Percentiles rank a stretch among this genome's conserved stretches.
These are phyloP conservation scores for Drosophila ezoana DNA, from an alignment of 2,888 invertebrate species.

Conservation along the genomic window DNA sequence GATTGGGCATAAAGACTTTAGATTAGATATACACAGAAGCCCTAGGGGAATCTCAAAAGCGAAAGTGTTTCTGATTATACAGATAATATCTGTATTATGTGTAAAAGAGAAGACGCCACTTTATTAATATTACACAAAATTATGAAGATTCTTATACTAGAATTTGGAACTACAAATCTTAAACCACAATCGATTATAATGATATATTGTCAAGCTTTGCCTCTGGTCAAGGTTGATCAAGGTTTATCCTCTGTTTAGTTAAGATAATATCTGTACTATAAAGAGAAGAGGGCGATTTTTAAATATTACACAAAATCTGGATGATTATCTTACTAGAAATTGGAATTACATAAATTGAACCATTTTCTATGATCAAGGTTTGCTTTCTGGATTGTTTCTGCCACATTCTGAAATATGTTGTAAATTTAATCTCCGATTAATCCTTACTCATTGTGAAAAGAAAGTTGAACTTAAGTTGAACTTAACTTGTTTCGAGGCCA, in stretches of 20 bases:
- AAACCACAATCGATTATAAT: too few species aligned
- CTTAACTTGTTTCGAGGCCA: neutral
- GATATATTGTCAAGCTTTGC: too few species aligned
- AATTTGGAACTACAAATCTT: too few species aligned
- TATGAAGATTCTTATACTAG: too few species aligned
- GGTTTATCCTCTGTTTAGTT: neutral
- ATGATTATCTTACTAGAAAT: too few species aligned
- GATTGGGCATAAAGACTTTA: neutral
- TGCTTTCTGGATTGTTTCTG: neutral
- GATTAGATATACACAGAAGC: conserved; percentile 28
- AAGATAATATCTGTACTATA: neutral
- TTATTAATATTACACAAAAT: too few species aligned
- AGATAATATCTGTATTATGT: neutral
- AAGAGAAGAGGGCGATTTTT: too few species aligned
- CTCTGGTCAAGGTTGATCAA: too few species aligned
- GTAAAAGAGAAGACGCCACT: too few species aligned
- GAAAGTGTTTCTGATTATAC: conserved; percentile 23
- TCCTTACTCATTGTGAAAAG: neutral
- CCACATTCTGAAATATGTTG: too few species aligned
- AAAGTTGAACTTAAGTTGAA: neutral
- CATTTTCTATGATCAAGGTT: neutral
- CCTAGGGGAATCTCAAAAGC: conserved; percentile 1
- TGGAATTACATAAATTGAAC: too few species aligned
- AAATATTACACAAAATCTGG: too few species aligned
- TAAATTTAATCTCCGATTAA: neutral